These are phyloP conservation scores for Thereva unica DNA, from an alignment of 2,888 invertebrate genomes.

Conservation along the genomic window DNA sequence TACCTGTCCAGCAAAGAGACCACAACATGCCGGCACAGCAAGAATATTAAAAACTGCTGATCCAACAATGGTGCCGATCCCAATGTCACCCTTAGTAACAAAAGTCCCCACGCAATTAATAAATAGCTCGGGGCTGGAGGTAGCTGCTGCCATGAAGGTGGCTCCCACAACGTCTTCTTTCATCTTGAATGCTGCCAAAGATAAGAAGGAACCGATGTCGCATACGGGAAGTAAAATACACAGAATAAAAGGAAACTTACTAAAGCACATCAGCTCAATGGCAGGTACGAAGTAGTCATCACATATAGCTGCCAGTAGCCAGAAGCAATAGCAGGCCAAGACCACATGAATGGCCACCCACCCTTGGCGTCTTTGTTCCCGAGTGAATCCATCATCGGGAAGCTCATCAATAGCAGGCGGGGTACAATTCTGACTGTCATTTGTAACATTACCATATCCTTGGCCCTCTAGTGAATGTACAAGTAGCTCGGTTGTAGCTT, in stretches of 20 bases:
- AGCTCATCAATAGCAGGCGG: conserved; percentile 78
- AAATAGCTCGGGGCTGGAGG: conserved; percentile 84
- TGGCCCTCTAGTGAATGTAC: background rate
- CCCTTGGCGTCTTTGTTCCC: conserved; percentile 63
- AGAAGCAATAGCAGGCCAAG: conserved; percentile 70
- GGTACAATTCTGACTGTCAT: conserved; percentile 64
- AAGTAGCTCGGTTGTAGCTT: background rate
- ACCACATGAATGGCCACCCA: conserved; percentile 48
- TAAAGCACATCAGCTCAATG: conserved; percentile 76
- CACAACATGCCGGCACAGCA: conserved; percentile 77
- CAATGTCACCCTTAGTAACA: conserved; percentile 75
- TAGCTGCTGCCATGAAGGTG: conserved; percentile 89
- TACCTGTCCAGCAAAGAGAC: conserved; percentile 66
- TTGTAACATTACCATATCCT: background rate
- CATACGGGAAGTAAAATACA: background rate
- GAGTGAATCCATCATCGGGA: conserved; percentile 74
- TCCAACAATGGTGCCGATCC: conserved; percentile 77
- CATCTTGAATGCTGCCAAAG: conserved; percentile 63
- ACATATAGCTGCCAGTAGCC: conserved; percentile 76
- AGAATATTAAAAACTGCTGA: conserved; percentile 79
- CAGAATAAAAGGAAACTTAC: conserved; percentile 61
- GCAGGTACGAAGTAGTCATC: conserved; percentile 90
- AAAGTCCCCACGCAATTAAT: conserved; percentile 83
- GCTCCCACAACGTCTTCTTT: conserved; percentile 83
- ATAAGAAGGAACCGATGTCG: too few species aligned